phyloP scores from a whole-genome alignment of 1,140 invertebrate genomes.

The Octopus bimaculoides region DNA sequence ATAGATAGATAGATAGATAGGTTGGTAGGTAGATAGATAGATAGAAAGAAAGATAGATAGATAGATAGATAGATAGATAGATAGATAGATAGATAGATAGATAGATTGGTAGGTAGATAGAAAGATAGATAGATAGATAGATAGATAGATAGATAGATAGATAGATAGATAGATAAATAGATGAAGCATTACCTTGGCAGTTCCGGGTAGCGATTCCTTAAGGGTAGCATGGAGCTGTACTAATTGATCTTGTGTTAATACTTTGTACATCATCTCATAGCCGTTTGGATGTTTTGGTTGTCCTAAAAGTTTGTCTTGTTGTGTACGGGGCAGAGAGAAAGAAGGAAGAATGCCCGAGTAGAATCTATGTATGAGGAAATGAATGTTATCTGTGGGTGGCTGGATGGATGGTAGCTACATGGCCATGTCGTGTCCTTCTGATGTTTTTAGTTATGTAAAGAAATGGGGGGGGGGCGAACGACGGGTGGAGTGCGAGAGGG shows the following conservation, averaged over 20 bases:
- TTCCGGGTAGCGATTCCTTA: slow-evolving; percentile 23
- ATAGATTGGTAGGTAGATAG: background rate
- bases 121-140: background rate
- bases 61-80: background rate
- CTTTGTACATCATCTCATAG: slow-evolving; percentile 28
- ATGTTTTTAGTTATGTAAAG: too few relatives aligned
- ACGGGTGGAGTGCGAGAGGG: too few relatives aligned
- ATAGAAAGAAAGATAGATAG: background rate
- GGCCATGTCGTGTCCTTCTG: too few relatives aligned
- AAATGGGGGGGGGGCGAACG: too few relatives aligned
- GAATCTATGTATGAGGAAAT: too few relatives aligned
- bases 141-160: background rate
- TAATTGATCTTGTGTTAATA: slow-evolving; percentile 23
- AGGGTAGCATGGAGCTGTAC: slow-evolving; percentile 23
- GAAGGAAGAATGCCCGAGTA: too few relatives aligned
- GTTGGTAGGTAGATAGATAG: background rate
- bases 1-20: background rate
- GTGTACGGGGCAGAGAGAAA: too few relatives aligned
- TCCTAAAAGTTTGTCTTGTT: too few relatives aligned
- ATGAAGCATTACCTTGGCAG: slow-evolving; percentile 25
- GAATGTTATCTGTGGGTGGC: too few relatives aligned
- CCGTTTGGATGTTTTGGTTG: too few relatives aligned
- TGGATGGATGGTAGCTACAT: too few relatives aligned
- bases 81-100: background rate
- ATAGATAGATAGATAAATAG: background rate